phyloP scores from a whole-genome alignment of 2,797 vertebrate species.

The Pangasius macronema region DNA sequence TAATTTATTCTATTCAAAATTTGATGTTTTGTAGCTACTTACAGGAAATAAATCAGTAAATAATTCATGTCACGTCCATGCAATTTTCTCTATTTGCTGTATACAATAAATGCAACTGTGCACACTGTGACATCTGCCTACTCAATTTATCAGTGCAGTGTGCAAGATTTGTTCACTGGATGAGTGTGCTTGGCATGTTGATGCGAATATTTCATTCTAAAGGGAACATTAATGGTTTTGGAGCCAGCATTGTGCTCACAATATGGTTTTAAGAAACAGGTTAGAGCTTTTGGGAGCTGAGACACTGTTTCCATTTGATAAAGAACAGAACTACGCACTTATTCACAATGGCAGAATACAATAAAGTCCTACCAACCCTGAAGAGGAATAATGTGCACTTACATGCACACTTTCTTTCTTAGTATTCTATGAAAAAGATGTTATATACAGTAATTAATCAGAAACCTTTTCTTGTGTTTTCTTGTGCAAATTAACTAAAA shows the following conservation, averaged over 20 bases:
- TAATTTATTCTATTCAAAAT: background rate
- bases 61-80: slow-evolving; percentile 8
- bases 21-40: background rate
- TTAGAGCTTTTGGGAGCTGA: background rate
- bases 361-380: background rate
- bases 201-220: slow-evolving; percentile 13
- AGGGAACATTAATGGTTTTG: background rate
- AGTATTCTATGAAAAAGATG: background rate
- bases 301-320: background rate
- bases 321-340: background rate
- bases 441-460: background rate
- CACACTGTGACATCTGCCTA: slow-evolving; percentile 7
- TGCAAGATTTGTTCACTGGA: background rate
- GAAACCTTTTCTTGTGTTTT: background rate
- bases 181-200: slow-evolving; percentile 28
- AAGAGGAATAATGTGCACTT: background rate
- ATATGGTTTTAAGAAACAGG: background rate
- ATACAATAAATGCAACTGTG: background rate
- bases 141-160: slow-evolving; percentile 15
- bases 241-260: background rate
- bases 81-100: background rate
- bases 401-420: background rate
- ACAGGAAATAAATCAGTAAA: background rate
- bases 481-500: background rate
- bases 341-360: background rate